Conservation (phyloP, 2,888 invertebrate genomes). For the Trichopoda pennipes region DNA sequence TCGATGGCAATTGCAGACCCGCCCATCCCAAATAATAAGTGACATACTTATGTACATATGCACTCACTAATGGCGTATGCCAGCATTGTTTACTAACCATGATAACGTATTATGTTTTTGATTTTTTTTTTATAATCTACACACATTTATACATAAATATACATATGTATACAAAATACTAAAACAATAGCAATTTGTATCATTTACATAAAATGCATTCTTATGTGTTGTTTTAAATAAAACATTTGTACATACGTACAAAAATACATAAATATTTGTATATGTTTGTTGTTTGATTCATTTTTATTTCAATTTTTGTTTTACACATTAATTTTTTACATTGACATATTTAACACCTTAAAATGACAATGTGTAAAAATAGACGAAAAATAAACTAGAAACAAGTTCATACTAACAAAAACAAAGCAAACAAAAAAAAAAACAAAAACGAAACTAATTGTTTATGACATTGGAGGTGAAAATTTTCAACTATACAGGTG, state of each 20-base stretch:
- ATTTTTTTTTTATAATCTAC: slow-evolving; percentile 17
- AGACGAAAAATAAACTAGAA: slow-evolving; percentile 21
- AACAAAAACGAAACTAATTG: slow-evolving; percentile 69
- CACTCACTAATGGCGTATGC: slow-evolving; percentile 44
- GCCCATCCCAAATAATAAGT: slow-evolving; percentile 14
- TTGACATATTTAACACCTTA: slow-evolving; percentile 75
- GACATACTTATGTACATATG: background rate
- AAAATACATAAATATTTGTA: background rate
- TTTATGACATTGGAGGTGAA: slow-evolving; percentile 77
- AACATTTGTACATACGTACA: background rate
- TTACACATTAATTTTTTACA: slow-evolving; percentile 70
- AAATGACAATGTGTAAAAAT: slow-evolving; percentile 57
- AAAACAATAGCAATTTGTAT: slow-evolving; percentile 38
- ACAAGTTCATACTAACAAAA: slow-evolving; percentile 6
- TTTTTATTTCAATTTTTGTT: slow-evolving; percentile 39
- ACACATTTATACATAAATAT: no score
- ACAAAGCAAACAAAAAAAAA: background rate
- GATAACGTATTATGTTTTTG: slow-evolving; percentile 34
- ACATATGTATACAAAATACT: background rate
- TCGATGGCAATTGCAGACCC: slow-evolving; percentile 11
- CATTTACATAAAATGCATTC: slow-evolving; percentile 59
- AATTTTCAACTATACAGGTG: slow-evolving; percentile 59
- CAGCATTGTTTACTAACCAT: slow-evolving; percentile 2
- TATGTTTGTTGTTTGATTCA: background rate
- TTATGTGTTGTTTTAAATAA: slow-evolving; percentile 40